Evolutionary conservation across 92 coral and sea anemone species (phyloP), one percentile per base, ranked within the genome.

Genomic region (Epizoanthus fatuus): DNA sequence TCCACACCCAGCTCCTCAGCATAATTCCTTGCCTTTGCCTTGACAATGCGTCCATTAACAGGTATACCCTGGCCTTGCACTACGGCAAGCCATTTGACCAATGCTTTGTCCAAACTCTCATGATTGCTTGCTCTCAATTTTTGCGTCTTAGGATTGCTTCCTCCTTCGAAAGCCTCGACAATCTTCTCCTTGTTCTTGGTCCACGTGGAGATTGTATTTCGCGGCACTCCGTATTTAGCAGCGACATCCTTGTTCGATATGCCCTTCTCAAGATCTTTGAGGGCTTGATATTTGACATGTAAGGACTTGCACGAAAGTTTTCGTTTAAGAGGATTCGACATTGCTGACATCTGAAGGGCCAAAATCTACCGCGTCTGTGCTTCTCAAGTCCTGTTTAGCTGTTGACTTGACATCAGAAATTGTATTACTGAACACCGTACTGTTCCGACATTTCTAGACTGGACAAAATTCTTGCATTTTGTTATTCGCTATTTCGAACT

Each of bases 121-220:
- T 44, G 15, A 9, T 49, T 20, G 39, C 37, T 20, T 72, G 42
- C 22, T 20, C 37, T 72, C 29, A 72, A 59, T 14, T 72, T 72
- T 38, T 47, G 22, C 17, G 77, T 56, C 77, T 44, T 17, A 25
- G 77, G 57, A 8, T 3, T 29, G n/a, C 25, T 20, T 11, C 77
- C 77, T 49, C 29, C 60, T 47, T 49, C 60, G 25, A 72, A 49
- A 14, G 77, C 77, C 59, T 72, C 39, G 39, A 69, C 38, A 25
- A 89, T 85, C 62, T 85, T 89, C 75, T 79, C 90, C 75, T 89
- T 89, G 32, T 45, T 60, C 77, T 89, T 89, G 75, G 79, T 55
- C 90, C 90, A 89, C 89, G 90, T 84, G 75, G 90, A 85, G 53
- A 85, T 64, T 64, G 93, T 89, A 86, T 79, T 84, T 69, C 45